Conservation (phyloP, 2,113 vertebrate genomes). For the Hiodon alosoides region DNA sequence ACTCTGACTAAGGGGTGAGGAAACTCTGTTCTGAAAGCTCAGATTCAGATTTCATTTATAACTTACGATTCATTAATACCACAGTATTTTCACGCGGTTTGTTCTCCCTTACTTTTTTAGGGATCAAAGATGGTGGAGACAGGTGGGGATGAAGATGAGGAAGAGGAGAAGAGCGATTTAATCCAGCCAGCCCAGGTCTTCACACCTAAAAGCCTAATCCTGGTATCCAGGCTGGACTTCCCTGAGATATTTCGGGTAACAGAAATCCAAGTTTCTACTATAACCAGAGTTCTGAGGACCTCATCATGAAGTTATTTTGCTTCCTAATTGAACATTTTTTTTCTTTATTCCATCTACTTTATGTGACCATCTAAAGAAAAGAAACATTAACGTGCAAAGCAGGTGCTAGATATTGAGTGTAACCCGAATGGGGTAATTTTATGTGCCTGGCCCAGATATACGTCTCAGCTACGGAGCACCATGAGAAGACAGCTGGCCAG, state of each 20-base stretch:
- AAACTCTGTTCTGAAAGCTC: too few relatives aligned
- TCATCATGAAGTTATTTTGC: background rate
- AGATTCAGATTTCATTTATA: too few relatives aligned
- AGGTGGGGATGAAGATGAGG: conserved; percentile 81
- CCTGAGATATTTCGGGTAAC: conserved; percentile 97
- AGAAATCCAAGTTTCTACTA: conserved; percentile 1
- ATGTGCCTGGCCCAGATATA: background rate
- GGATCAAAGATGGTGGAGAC: conserved; percentile 76
- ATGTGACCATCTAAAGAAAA: background rate
- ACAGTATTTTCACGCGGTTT: background rate
- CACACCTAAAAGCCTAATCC: conserved; percentile 94
- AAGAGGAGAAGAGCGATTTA: conserved; percentile 78
- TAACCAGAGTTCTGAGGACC: background rate
- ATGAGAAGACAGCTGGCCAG: background rate
- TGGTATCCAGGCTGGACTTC: conserved; percentile 93
- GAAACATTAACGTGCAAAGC: background rate
- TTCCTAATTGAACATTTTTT: conserved; percentile 22
- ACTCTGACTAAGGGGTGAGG: too few relatives aligned
- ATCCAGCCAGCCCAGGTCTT: conserved; percentile 95
- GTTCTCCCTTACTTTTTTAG: conserved; percentile 64
- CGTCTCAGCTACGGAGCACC: background rate
- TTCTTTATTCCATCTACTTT: conserved; percentile 5
- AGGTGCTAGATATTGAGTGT: background rate
- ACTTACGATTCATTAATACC: background rate
- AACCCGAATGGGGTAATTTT: background rate